Evolutionary conservation across 2,888 invertebrate species (phyloP).

Genomic region (Limnephilus auricula): DNA sequence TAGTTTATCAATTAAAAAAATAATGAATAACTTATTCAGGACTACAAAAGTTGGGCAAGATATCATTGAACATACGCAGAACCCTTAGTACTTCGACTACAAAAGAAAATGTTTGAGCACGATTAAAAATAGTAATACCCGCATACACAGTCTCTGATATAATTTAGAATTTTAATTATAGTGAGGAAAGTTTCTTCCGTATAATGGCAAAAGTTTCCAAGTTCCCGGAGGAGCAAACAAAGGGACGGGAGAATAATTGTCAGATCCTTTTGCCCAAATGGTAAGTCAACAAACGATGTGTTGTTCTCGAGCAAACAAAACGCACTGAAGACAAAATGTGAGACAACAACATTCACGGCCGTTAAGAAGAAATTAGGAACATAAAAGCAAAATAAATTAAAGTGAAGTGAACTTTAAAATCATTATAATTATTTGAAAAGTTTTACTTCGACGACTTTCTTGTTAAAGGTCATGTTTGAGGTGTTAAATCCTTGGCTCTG

Average conservation of each 20-base stretch:
- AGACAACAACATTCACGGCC: not conserved
- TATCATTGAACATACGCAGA: not conserved
- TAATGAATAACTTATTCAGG: too few relatives aligned
- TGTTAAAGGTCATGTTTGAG: too few relatives aligned
- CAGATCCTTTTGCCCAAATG: slow-evolving; percentile 32
- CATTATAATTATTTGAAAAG: not conserved
- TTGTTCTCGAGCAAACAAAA: slow-evolving; percentile 29
- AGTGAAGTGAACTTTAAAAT: not conserved
- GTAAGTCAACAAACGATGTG: slow-evolving; percentile 37
- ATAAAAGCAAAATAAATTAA: not conserved
- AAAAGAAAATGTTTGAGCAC: not conserved
- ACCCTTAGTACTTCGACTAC: not conserved
- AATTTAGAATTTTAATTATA: slow-evolving; percentile 1
- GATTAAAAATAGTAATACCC: not conserved
- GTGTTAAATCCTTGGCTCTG: not conserved
- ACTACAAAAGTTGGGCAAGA: not conserved
- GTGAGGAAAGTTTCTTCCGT: slow-evolving; percentile 30
- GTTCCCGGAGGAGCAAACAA: slow-evolving; percentile 24
- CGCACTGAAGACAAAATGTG: not conserved
- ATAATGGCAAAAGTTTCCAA: slow-evolving; percentile 33
- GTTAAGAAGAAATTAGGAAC: not conserved
- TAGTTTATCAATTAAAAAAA: too few relatives aligned
- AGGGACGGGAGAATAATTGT: slow-evolving; percentile 19
- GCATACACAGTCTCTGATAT: not conserved
- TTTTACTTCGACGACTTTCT: not conserved